These are phyloP conservation scores for Tenthredo distinguenda DNA, from an alignment of 2,888 invertebrate genomes.

Conservation along the genomic window DNA sequence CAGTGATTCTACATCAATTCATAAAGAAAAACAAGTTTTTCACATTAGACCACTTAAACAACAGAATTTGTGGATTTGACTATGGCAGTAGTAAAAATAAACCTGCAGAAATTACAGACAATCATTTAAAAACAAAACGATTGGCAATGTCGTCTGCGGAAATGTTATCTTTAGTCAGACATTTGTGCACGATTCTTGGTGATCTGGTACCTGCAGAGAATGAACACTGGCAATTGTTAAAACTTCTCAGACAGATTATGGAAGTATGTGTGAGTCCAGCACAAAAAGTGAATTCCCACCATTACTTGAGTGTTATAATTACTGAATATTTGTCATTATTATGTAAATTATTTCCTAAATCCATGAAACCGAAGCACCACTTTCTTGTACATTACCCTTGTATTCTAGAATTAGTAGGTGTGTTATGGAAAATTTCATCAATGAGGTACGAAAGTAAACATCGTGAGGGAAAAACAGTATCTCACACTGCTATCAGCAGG, in stretches of 20 bases:
- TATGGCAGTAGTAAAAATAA: conserved; percentile 51
- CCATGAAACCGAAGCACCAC: not conserved
- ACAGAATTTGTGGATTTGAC: conserved; percentile 48
- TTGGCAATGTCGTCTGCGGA: not conserved
- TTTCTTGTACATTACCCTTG: not conserved
- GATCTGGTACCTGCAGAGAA: not conserved
- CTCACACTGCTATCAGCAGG: not conserved
- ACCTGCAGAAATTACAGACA: conserved; percentile 45
- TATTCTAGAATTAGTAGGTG: not conserved
- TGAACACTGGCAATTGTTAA: conserved; percentile 5
- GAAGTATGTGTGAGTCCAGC: not conserved
- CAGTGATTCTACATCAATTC: conserved; percentile 43
- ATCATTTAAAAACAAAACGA: conserved; percentile 38
- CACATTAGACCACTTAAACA: conserved; percentile 45
- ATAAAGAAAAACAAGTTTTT: conserved; percentile 45
- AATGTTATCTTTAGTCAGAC: not conserved
- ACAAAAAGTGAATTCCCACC: conserved; percentile 4
- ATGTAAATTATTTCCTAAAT: not conserved
- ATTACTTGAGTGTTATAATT: not conserved
- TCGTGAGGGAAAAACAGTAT: not conserved
- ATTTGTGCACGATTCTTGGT: conserved; percentile 2
- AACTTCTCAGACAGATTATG: not conserved
- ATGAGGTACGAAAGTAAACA: not conserved
- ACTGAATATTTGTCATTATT: not conserved
- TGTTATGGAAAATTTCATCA: conserved; percentile 1